phyloP scores from a whole-genome alignment of 2,888 invertebrate species.

The Papilio protenor region DNA sequence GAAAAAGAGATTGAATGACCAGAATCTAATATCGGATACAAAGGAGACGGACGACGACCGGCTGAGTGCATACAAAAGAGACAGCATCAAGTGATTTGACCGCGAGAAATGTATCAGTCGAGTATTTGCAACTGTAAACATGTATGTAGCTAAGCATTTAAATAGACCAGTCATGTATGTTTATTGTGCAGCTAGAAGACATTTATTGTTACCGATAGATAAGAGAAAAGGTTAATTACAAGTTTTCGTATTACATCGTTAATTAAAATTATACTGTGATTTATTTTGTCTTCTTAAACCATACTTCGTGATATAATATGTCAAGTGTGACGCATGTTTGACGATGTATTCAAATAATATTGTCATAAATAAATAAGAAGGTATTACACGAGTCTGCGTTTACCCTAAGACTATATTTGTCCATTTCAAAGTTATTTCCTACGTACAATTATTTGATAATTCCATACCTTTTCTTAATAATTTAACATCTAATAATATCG shows the following conservation, averaged over 20 bases:
- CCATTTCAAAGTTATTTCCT: constrained; percentile 22
- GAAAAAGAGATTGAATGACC: constrained; percentile 31
- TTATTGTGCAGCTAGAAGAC: constrained; percentile 43
- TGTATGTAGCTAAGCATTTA: constrained; percentile 43
- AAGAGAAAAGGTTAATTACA: constrained; percentile 35
- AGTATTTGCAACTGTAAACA: constrained; percentile 52
- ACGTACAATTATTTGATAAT: constrained; percentile 3
- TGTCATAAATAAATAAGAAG: constrained; percentile 35
- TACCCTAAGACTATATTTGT: constrained; percentile 21
- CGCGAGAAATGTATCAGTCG: constrained; percentile 53
- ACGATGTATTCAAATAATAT: constrained; percentile 32
- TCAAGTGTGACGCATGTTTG: constrained; percentile 29
- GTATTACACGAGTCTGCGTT: constrained; percentile 18
- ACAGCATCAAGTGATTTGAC: constrained; percentile 51
- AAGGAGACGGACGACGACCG: constrained; percentile 37
- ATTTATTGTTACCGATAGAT: constrained; percentile 45
- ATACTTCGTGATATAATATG: constrained; percentile 4
- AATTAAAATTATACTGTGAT: constrained; percentile 6
- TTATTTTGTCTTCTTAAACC: neutral
- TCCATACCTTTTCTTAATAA: neutral
- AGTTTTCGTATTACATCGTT: neutral
- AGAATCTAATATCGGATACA: constrained; percentile 34
- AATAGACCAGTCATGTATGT: constrained; percentile 42
- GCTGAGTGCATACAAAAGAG: constrained; percentile 46
- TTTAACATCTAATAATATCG: neutral